Percentiles rank a stretch among this genome's conserved stretches.
Evolutionary conservation across 2,888 invertebrate genomes (phyloP).

Genomic region (Euphydryas editha): DNA sequence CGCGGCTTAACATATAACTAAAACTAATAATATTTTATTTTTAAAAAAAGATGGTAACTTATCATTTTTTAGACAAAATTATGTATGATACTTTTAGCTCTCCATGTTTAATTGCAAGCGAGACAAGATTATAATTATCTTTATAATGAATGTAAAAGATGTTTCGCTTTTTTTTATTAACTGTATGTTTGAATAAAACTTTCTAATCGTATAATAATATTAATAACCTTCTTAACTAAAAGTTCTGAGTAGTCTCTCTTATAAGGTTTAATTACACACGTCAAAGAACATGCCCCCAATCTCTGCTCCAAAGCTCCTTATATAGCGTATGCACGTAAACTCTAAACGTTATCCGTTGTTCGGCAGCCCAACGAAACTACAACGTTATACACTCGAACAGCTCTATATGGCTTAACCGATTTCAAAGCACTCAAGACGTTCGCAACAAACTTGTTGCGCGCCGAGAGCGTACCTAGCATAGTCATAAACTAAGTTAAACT

Average conservation of each 20-base stretch:
- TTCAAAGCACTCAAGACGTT: constrained; percentile 78
- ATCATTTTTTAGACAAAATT: too few relatives aligned
- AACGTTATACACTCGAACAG: constrained; percentile 54
- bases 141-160: not conserved
- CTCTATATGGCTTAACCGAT: constrained; percentile 70
- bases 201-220: constrained; percentile 3
- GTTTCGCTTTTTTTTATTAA: not conserved
- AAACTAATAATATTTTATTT: not conserved
- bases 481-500: constrained; percentile 80
- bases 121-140: not conserved
- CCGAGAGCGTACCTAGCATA: constrained; percentile 75
- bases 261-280: constrained; percentile 13
- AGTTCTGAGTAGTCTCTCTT: not conserved
- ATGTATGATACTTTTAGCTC: too few relatives aligned
- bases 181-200: not conserved
- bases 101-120: too few relatives aligned
- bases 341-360: constrained; percentile 42
- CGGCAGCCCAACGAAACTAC: constrained; percentile 50
- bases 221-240: not conserved
- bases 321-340: constrained; percentile 27
- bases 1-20: constrained; percentile 14
- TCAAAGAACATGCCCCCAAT: constrained; percentile 16
- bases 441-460: constrained; percentile 79
- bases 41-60: too few relatives aligned
- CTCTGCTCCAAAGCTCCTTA: constrained; percentile 39